Base-by-base conservation (phyloP, 2,113 vertebrate genomes). In the Aviceda subcristata region DNA sequence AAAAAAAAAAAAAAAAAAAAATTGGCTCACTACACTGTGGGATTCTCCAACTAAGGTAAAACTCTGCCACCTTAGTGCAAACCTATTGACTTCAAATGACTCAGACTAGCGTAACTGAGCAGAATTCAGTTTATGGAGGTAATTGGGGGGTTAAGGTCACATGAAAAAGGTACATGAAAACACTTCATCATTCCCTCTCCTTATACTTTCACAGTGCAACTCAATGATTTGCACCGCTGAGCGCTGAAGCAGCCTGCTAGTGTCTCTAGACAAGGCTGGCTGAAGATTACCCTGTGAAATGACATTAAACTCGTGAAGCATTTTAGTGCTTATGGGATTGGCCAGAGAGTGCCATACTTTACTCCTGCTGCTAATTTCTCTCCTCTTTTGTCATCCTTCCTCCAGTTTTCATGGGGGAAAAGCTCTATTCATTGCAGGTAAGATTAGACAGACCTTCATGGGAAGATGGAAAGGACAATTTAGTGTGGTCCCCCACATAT, bases 191-290 rank as follows among this genome's bases (percentile, higher is more conserved):
- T 74, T 83, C 85, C n/a, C 64, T 93, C 74, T 88, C 59, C 79
- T 79, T 63, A 53, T 76, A 60, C 82, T 86, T 87, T 59, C 48
- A 21, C 36, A 14, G 89, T 72, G 53, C 50, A 48, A 9, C 86
- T 90, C 95, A 91, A 39, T 90, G 86, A 94, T 97, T 96, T 95
- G 95, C 94, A 96, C 91, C 92, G 48, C 80, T 97, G 96, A 94
- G 88, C 39, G 0, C 68, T 3, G 12, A 74, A 84, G 84, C 84
- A 93, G 86, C 66, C 94, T 73, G 76, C 5, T 15, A 69, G 69
- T 34, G 77, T 89, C 91, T 87, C 77, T 64, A 69, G 96, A 91
- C 94, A 88, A 88, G 92, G 92, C 92, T 93, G 92, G 62, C 73
- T 96, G 85, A 57, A 91, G 94, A 95, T 94, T 88, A 77, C 69